Percentiles rank a stretch among this genome's conserved stretches.
These are phyloP conservation scores for Gadus macrocephalus DNA, from an alignment of 2,113 vertebrate species.

Conservation along the genomic window DNA sequence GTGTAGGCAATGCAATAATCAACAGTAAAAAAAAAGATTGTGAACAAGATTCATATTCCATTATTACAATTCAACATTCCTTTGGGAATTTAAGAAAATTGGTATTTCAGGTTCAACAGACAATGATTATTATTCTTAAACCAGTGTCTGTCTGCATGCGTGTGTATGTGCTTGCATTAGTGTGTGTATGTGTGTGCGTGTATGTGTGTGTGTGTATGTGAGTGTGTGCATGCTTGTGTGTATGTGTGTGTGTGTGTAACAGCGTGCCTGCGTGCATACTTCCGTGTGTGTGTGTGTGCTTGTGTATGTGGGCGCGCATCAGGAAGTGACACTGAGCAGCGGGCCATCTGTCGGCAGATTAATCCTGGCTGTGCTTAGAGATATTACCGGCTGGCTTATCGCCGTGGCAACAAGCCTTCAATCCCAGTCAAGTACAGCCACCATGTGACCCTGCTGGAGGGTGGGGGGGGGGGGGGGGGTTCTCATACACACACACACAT, in stretches of 20 bases:
- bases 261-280: not conserved
- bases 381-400: constrained; percentile 77
- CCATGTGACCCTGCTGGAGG: constrained; percentile 65
- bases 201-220: constrained; percentile 5
- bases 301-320: constrained; percentile 34
- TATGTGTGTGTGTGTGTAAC: constrained; percentile 7
- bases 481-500: constrained; percentile 7
- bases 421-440: constrained; percentile 62
- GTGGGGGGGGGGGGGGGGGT: constrained; percentile 36
- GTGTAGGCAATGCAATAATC: too few relatives aligned
- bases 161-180: not conserved
- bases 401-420: constrained; percentile 74
- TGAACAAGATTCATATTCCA: not conserved
- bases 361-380: constrained; percentile 76
- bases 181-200: constrained; percentile 6
- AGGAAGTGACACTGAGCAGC: constrained; percentile 68
- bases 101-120: constrained; percentile 34
- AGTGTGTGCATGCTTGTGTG: constrained; percentile 41
- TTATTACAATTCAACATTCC: not conserved
- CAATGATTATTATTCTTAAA: constrained; percentile 42
- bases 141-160: constrained; percentile 1
- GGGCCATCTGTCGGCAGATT: constrained; percentile 76
- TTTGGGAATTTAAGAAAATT: constrained; percentile 26
- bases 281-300: constrained; percentile 2
- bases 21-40: too few relatives aligned